Conservation (phyloP, 2,888 invertebrate species). For the Polydrusus cervinus region DNA sequence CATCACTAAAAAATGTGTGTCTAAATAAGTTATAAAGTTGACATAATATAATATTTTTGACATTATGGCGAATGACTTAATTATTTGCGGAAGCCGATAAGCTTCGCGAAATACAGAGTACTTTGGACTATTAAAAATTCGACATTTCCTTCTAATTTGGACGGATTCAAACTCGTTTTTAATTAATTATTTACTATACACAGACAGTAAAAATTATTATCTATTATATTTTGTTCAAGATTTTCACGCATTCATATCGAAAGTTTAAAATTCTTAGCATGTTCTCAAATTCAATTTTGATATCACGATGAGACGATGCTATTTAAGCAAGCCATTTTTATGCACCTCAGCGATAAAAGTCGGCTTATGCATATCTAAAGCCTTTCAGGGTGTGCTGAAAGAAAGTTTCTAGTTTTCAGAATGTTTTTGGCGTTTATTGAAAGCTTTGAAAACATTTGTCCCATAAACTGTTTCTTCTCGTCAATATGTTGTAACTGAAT, state of each 20-base stretch:
- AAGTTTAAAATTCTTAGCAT: conserved; percentile 8
- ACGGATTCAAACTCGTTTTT: too few relatives aligned
- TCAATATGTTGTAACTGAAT: not conserved
- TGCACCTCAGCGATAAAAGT: conserved; percentile 43
- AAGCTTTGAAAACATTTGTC: conserved; percentile 14
- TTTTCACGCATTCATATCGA: not conserved
- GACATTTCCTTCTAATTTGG: too few relatives aligned
- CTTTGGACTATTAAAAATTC: too few relatives aligned
- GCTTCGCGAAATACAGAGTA: too few relatives aligned
- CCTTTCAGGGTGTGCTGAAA: conserved; percentile 22
- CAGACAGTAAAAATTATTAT: too few relatives aligned
- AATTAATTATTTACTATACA: too few relatives aligned
- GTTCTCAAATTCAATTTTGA: conserved; percentile 23
- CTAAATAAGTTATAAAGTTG: too few relatives aligned
- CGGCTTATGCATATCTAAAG: conserved; percentile 37
- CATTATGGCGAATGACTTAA: too few relatives aligned
- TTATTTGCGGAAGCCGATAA: too few relatives aligned
- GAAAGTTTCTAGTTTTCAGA: conserved; percentile 36
- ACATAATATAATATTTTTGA: too few relatives aligned
- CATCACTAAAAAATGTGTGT: too few relatives aligned
- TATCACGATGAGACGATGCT: conserved; percentile 11
- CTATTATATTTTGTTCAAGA: not conserved
- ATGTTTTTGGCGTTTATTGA: conserved; percentile 30
- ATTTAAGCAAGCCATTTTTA: conserved; percentile 38
- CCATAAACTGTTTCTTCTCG: conserved; percentile 5